Conservation (phyloP, 2,113 vertebrate species). For the Rhinoptilus africanus region DNA sequence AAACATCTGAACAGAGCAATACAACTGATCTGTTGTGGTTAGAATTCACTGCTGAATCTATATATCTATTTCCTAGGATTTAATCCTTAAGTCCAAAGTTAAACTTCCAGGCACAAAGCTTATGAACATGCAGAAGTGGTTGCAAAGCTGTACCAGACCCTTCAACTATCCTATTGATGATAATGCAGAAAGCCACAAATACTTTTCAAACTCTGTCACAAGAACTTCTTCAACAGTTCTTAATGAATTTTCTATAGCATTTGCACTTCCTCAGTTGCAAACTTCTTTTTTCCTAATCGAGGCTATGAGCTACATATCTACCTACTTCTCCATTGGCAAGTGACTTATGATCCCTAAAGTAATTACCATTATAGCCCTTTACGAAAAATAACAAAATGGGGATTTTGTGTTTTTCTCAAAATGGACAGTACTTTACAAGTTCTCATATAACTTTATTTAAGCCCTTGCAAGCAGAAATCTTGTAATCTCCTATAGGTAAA, state of each 20-base stretch:
- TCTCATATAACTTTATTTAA: neutral
- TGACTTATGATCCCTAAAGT: neutral
- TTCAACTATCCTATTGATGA: neutral
- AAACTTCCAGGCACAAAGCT: neutral
- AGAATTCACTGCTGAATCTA: neutral
- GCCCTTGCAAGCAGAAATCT: neutral
- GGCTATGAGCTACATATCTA: neutral
- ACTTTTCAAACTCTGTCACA: neutral
- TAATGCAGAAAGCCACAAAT: neutral
- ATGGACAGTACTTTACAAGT: neutral
- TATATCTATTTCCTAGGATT: neutral
- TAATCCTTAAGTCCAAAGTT: neutral
- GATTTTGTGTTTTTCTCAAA: neutral
- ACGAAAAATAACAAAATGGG: neutral
- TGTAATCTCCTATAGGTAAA: neutral
- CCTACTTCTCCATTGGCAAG: neutral
- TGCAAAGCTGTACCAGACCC: neutral
- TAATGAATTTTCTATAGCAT: neutral
- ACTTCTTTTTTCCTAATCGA: neutral
- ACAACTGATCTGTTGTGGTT: neutral
- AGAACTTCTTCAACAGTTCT: neutral
- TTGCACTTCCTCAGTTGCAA: neutral
- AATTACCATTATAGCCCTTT: neutral
- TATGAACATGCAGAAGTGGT: neutral
- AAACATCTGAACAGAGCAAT: neutral